Evolutionary conservation across 2,113 vertebrate genomes (phyloP).

Genomic region (Cervus canadensis): DNA sequence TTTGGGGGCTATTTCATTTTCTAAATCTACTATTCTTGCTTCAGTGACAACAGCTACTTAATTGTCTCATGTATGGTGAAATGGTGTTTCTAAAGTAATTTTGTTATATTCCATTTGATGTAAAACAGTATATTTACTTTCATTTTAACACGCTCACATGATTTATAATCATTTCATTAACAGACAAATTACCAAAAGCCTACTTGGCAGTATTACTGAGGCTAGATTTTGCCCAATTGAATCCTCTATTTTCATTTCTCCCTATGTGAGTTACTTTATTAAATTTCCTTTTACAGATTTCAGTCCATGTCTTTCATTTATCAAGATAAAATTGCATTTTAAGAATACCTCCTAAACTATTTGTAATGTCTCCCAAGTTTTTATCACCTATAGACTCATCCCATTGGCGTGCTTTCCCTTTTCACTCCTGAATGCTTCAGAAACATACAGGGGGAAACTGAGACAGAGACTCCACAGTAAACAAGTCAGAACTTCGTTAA

Average conservation of each 20-base stretch:
- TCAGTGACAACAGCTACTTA: background rate
- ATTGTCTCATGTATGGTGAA: background rate
- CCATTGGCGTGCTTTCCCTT: background rate
- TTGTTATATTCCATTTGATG: background rate
- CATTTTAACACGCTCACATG: background rate
- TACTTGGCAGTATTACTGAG: background rate
- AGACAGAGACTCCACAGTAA: background rate
- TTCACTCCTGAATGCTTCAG: background rate
- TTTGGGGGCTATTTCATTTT: background rate
- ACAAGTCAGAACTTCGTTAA: background rate
- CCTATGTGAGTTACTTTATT: background rate
- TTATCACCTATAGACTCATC: background rate
- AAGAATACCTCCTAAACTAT: slow-evolving; percentile 19
- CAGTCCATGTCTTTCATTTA: background rate
- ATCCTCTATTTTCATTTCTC: background rate
- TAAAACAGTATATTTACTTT: background rate
- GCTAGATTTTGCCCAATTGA: background rate
- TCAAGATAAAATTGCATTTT: slow-evolving; percentile 25
- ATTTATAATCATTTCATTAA: background rate
- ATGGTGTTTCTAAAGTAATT: background rate
- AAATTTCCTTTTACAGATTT: slow-evolving; percentile 35
- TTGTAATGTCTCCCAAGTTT: background rate
- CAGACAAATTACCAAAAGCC: background rate
- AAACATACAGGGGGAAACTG: background rate
- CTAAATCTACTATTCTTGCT: background rate